Percentiles rank a stretch among this genome's conserved stretches.
phyloP scores from a whole-genome alignment of 2,113 vertebrate genomes.

The Campylorhamphus procurvoides region DNA sequence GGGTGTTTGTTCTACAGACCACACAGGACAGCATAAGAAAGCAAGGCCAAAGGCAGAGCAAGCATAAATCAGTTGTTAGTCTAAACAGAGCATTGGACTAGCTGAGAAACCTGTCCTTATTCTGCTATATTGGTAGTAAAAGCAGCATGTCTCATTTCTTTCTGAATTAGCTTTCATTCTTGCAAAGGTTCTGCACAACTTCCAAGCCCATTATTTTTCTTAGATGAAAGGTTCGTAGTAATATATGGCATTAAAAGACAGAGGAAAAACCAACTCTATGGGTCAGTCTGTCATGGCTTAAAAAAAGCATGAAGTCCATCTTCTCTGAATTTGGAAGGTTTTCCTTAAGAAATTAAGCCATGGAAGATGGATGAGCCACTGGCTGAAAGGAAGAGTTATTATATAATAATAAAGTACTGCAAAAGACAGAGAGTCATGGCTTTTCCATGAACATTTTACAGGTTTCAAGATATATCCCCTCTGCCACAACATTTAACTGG shows the following conservation, averaged over 20 bases:
- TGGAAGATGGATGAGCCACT: not conserved
- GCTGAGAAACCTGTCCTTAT: not conserved
- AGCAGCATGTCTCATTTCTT: not conserved
- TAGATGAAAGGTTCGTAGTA: not conserved
- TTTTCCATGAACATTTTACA: conserved; percentile 1
- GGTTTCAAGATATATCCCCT: not conserved
- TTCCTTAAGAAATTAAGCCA: not conserved
- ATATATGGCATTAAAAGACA: not conserved
- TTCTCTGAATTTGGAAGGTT: not conserved
- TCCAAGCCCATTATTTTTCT: not conserved
- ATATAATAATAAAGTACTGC: not conserved
- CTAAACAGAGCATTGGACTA: not conserved
- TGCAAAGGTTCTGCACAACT: not conserved
- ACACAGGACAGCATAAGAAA: not conserved
- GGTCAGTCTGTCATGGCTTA: not conserved
- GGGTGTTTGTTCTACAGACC: not conserved
- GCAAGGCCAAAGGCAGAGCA: not conserved
- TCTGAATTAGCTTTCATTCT: not conserved
- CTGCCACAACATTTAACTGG: not conserved
- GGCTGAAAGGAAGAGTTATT: conserved; percentile 8
- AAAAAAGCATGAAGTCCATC: not conserved
- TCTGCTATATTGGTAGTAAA: not conserved
- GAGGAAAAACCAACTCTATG: not conserved
- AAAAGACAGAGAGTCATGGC: not conserved
- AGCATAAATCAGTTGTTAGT: not conserved